Conservation (phyloP, 2,113 vertebrate species). For the Puffinus mauretanicus region DNA sequence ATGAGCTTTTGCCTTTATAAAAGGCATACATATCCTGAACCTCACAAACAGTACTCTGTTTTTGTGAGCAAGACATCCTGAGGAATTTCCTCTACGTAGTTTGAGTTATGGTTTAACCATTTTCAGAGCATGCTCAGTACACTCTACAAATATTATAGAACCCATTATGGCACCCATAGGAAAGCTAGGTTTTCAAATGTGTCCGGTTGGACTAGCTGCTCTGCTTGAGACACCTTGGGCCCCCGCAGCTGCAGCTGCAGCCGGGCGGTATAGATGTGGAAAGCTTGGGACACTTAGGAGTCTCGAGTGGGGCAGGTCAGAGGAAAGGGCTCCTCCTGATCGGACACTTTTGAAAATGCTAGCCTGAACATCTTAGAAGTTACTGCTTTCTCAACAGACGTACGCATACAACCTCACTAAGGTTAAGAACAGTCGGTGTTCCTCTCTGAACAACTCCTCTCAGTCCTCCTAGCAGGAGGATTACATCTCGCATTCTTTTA, state of each 20-base stretch:
- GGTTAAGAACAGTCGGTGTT: slow-evolving; percentile 22
- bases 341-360: neutral
- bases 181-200: neutral
- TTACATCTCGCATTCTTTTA: slow-evolving; percentile 25
- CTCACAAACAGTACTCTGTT: slow-evolving; percentile 12
- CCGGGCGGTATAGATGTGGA: accelerated
- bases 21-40: slow-evolving; percentile 55
- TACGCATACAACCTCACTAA: slow-evolving; percentile 42
- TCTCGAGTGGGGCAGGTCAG: neutral
- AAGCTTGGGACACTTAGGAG: neutral
- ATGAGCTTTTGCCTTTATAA: slow-evolving; percentile 67
- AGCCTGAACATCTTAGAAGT: slow-evolving; percentile 29
- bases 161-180: neutral
- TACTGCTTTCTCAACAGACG: slow-evolving; percentile 14
- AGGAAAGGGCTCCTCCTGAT: neutral
- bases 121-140: neutral
- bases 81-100: slow-evolving; percentile 57
- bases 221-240: neutral
- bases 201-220: neutral
- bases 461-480: slow-evolving; percentile 32
- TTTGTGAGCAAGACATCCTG: slow-evolving; percentile 49
- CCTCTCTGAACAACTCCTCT: neutral
- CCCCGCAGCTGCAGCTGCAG: neutral
- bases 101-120: neutral
- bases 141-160: slow-evolving; percentile 52